Evolutionary conservation across 2,888 invertebrate genomes (phyloP).

Genomic region (Ischnus inquisitorius): DNA sequence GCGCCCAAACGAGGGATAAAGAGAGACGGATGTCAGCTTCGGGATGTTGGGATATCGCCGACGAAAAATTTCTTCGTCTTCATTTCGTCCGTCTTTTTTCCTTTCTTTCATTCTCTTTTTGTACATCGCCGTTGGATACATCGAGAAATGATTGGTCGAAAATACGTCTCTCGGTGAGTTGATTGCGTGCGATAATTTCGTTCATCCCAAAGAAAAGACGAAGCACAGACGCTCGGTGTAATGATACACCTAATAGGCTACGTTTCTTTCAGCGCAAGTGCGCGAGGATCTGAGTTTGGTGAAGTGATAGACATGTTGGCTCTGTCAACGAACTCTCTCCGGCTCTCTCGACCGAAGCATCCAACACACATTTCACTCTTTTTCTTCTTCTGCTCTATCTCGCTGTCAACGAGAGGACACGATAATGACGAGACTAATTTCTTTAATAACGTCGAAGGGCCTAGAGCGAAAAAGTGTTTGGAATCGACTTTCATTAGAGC

Average conservation of each 20-base stretch:
- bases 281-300: background rate
- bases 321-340: slow-evolving; percentile 35
- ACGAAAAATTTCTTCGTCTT: slow-evolving; percentile 32
- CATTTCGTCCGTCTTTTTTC: slow-evolving; percentile 11
- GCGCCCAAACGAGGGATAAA: slow-evolving; percentile 54
- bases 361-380: background rate
- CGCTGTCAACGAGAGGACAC: slow-evolving; percentile 22
- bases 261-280: slow-evolving; percentile 5
- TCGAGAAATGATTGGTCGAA: slow-evolving; percentile 37
- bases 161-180: slow-evolving; percentile 39
- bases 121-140: background rate
- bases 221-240: background rate
- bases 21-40: slow-evolving; percentile 49
- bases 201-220: slow-evolving; percentile 20
- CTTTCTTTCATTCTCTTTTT: slow-evolving; percentile 6
- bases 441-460: slow-evolving; percentile 24
- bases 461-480: background rate
- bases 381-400: slow-evolving; percentile 4
- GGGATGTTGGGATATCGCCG: slow-evolving; percentile 24
- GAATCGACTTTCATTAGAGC: slow-evolving; percentile 19
- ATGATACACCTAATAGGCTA: slow-evolving; percentile 9
- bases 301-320: slow-evolving; percentile 12
- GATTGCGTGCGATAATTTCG: slow-evolving; percentile 45
- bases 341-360: background rate
- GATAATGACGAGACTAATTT: slow-evolving; percentile 52